Base-by-base conservation (phyloP, 2,797 vertebrate genomes). In the Falco berigora region DNA sequence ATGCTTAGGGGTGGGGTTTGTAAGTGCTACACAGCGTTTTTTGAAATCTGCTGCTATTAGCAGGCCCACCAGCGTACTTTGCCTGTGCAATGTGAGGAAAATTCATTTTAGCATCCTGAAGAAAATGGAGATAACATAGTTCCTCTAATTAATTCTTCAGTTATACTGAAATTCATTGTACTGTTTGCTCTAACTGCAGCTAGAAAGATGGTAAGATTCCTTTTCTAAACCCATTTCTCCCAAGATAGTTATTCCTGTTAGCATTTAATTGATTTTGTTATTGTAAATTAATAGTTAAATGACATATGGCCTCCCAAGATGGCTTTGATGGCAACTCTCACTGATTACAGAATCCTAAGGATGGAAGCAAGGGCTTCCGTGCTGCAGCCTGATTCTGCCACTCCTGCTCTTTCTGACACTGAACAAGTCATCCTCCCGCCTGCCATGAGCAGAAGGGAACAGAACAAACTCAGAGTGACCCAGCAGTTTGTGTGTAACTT, bases 211-310 rank as follows among this genome's bases (percentile, higher is more conserved):
- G 20, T 55, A 89, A 69, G 59, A 75, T 56, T 76, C 75, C 34
- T 75, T 59, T 78, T 85, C 90, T 66, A 90, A 93, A 91, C n/a
- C 34, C 83, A 30, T 46, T 58, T 85, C 84, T 94, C 96, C 90
- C 94, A 88, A 50, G 96, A 21, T 1, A 64, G 84, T 90, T 93
- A 79, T 80, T 92, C 72, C 56, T 90, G 76, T 63, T 94, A 88
- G 72, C 34, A 56, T 88, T 96, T 94, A 95, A 92, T 90, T 92
- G 91, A 67, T 90, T 82, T 87, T 79, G 76, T 88, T 85, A 89
- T 88, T 61, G 62, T 71, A 94, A 94, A 95, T 94, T 85, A 95
- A 92, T 92, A 67, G 95, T 92, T 78, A 87, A 82, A 94, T 64
- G 46, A 94, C 86, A 89, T 67, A 74, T 47, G 64, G 67, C 88